These are phyloP conservation scores for Potamarius usumacintae DNA, from an alignment of 2,113 vertebrate genomes.

Conservation along the genomic window DNA sequence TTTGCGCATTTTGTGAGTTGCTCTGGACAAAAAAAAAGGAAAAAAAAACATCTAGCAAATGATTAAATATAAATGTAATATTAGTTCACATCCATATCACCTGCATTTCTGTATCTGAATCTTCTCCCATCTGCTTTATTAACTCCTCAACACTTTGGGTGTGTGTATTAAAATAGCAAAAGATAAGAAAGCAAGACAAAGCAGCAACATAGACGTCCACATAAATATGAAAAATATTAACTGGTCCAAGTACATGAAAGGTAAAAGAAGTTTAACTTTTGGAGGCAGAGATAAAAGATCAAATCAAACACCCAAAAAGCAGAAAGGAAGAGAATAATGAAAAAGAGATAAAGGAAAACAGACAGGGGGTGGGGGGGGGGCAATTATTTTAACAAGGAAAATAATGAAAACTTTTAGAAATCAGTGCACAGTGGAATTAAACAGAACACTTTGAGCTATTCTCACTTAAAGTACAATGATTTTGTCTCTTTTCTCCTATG, in stretches of 20 bases:
- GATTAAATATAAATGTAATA: not conserved
- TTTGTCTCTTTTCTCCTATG: conserved; percentile 7
- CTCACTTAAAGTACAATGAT: conserved; percentile 13
- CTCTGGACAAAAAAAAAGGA: no score
- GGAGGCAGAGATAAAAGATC: not conserved
- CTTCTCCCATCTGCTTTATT: conserved; percentile 78
- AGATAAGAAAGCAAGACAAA: not conserved
- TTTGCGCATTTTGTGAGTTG: not conserved
- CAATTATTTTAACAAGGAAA: conserved; percentile 18
- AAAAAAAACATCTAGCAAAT: not conserved
- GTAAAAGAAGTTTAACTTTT: not conserved
- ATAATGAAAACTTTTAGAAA: conserved; percentile 9
- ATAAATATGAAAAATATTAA: not conserved
- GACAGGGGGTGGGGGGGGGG: not conserved
- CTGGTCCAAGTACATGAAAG: not conserved
- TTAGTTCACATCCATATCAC: conserved; percentile 69
- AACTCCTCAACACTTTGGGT: conserved; percentile 62
- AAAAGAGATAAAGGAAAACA: not conserved
- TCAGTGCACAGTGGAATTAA: not conserved
- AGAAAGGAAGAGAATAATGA: not conserved
- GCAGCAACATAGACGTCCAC: not conserved
- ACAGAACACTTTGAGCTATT: conserved; percentile 14
- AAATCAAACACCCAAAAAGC: not conserved
- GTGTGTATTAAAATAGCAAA: not conserved
- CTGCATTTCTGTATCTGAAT: conserved; percentile 74